Conservation (phyloP, 2,888 invertebrate genomes). For the Nomada ferruginata region DNA sequence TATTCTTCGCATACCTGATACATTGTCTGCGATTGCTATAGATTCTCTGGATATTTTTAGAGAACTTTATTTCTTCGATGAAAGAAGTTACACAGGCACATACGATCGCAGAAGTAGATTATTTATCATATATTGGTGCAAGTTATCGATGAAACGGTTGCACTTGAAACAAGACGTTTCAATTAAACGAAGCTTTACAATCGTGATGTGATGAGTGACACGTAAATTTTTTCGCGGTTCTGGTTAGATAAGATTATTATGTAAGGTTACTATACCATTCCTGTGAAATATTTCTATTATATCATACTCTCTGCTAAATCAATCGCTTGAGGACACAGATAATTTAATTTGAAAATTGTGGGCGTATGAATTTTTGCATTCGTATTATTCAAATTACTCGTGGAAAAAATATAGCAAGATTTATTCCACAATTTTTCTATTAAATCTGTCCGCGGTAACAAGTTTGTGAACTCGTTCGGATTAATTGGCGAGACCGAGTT, state of each 20-base stretch:
- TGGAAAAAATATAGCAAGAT: too few relatives aligned
- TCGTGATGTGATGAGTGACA: constrained; percentile 12
- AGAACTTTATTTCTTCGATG: too few relatives aligned
- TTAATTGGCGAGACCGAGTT: constrained; percentile 30
- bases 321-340: too few relatives aligned
- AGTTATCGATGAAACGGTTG: constrained; percentile 18
- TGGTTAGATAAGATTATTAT: background rate
- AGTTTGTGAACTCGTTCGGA: constrained; percentile 17
- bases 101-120: background rate
- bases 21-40: too few relatives aligned
- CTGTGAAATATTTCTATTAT: background rate
- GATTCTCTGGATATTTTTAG: too few relatives aligned
- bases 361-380: too few relatives aligned
- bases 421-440: background rate
- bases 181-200: background rate
- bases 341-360: background rate
- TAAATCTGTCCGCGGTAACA: constrained; percentile 18
- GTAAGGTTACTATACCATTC: background rate
- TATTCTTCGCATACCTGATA: too few relatives aligned
- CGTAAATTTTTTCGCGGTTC: background rate
- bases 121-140: background rate
- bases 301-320: background rate
- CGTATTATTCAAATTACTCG: too few relatives aligned
- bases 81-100: too few relatives aligned
- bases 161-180: background rate